Conservation (phyloP, 2,888 invertebrate genomes). For the Amphipoea oculea region DNA sequence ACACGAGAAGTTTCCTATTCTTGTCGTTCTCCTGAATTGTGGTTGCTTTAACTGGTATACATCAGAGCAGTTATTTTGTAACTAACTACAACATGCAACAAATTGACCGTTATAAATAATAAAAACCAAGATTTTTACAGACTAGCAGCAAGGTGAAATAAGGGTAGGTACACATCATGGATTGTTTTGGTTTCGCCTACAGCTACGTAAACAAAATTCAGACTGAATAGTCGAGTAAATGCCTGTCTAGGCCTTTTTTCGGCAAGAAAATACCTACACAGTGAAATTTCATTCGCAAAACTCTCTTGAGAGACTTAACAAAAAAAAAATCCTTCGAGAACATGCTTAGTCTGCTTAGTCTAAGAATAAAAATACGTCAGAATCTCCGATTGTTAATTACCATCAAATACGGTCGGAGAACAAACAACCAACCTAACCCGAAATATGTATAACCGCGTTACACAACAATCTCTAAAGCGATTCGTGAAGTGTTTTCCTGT, state of each 20-base stretch:
- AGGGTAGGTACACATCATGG: not conserved
- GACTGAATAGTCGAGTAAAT: not conserved
- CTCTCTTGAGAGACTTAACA: not conserved
- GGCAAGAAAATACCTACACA: constrained; percentile 4
- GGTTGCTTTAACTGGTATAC: not conserved
- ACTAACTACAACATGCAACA: not conserved
- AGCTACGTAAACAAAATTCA: constrained; percentile 6
- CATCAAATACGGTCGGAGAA: constrained; percentile 35
- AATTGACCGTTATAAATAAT: not conserved
- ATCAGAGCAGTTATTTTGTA: not conserved
- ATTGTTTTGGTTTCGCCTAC: not conserved
- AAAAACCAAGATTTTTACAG: not conserved
- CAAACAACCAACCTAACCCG: constrained; percentile 40
- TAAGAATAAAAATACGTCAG: constrained; percentile 11
- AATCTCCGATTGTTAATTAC: constrained; percentile 31
- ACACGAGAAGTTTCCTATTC: too few relatives aligned
- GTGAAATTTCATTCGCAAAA: not conserved
- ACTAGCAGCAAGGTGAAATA: too few relatives aligned
- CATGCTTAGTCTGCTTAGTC: not conserved
- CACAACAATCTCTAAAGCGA: constrained; percentile 53
- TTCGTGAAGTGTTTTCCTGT: constrained; percentile 56
- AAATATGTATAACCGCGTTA: constrained; percentile 37
- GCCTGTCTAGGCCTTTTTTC: constrained; percentile 27
- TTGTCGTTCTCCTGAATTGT: not conserved
- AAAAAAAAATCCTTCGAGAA: not conserved